Evolutionary conservation across 2,113 vertebrate genomes (phyloP).

Genomic region (Mobula hypostoma): DNA sequence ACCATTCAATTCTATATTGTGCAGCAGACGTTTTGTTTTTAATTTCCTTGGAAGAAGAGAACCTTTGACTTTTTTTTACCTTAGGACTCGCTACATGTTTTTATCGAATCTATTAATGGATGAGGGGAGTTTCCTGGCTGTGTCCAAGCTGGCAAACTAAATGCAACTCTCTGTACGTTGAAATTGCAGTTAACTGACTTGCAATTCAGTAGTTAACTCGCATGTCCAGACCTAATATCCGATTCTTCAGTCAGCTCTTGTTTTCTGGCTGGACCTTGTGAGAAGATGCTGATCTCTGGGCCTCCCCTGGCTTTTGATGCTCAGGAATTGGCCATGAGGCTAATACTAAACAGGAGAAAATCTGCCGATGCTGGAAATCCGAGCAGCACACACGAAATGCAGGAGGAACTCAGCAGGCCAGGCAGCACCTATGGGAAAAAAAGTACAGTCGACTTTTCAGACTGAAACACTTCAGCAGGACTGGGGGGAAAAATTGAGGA

Average conservation of each 20-base stretch:
- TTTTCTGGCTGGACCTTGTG: background rate
- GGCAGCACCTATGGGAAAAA: too few species aligned
- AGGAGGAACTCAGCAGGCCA: too few species aligned
- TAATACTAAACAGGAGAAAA: background rate
- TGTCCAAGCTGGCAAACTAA: background rate
- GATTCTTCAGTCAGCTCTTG: background rate
- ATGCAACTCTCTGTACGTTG: background rate
- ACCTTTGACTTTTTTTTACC: background rate
- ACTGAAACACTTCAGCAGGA: too few species aligned
- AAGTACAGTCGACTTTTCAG: too few species aligned
- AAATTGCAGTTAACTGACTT: background rate
- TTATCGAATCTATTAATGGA: background rate
- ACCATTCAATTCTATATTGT: background rate
- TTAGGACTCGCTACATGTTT: background rate
- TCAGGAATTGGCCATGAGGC: background rate
- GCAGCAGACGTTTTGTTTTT: background rate
- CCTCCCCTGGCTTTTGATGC: background rate
- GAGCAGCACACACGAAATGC: too few species aligned
- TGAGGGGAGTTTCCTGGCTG: background rate
- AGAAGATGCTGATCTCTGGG: background rate
- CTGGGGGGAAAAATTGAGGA: too few species aligned
- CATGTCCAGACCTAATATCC: background rate
- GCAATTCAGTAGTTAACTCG: too few species aligned
- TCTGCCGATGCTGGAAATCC: too few species aligned
- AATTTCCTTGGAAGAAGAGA: background rate